Base-by-base conservation (phyloP, 2,797 vertebrate species). In the Gymnodraco acuticeps region DNA sequence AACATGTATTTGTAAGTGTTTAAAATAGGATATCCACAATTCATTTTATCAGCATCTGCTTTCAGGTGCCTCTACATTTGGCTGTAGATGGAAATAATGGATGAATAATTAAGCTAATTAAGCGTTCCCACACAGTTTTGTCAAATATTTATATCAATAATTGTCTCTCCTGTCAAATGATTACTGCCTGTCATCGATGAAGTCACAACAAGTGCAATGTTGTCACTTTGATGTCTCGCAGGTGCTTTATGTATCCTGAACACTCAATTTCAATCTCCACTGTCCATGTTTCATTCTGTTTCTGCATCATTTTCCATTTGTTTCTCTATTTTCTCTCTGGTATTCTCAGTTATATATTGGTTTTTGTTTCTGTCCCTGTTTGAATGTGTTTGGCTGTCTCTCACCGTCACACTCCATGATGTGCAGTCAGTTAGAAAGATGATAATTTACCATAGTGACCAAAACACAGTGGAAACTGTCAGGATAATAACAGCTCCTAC, bases 111-210 rank as follows among this genome's bases (percentile, higher is more conserved):
- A 82, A 55, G 70, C 60, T 80, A 87, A 90, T 88, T 78, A 85
- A 83, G 45, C 20, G 2, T 61, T 61, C 68, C 33, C 50, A 50
- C 64, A 16, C 43, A 43, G 66, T 4, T 2, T 56, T 59, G 66
- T 91, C 64, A 80, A 80, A 77, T 86, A 85, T 86, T 80, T 78
- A 85, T 77, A 78, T 38, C 45, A 42, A 55, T 73, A 80, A 80
- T 87, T 43, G 62, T 51, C 41, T 75, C 55, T 48, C 47, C 55
- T 78, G 75, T 84, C 74, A 81, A 75, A 65, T 70, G 63, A 80
- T 76, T 73, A 61, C 65, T 62, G 64, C 61, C 55, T 83, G 70
- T 75, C 85, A 75, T 52, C 7, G 19, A 38, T 48, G 59, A 67
- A 75, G 46, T 60, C 73, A 64, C 75, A 82, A 54, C 64, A 67